Evolutionary conservation across 1,140 invertebrate species (phyloP).

Genomic region (Belonocnema kinseyi): DNA sequence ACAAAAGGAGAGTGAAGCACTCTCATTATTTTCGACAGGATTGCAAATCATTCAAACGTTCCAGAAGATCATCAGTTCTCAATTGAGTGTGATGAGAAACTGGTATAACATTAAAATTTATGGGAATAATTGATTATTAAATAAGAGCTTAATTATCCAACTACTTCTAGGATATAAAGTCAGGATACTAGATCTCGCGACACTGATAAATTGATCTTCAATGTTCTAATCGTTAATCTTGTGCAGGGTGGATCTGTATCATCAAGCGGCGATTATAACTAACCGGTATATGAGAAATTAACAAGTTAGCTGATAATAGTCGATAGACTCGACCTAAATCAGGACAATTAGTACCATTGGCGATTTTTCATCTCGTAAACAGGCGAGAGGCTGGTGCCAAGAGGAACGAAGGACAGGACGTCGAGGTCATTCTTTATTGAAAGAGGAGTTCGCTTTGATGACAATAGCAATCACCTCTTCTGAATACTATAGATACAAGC

Average conservation of each 20-base stretch:
- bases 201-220: background rate
- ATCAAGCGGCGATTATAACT: conserved; percentile 3
- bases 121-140: no score
- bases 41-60: background rate
- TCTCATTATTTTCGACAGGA: conserved; percentile 13
- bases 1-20: background rate
- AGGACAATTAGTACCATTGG: conserved; percentile 47
- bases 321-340: conserved; percentile 35
- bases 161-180: no score
- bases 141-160: no score
- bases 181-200: no score
- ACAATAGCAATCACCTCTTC: conserved; percentile 28
- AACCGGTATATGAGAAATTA: conserved; percentile 4
- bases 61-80: background rate
- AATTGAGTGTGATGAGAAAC: background rate
- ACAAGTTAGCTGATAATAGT: conserved; percentile 18
- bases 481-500: conserved; percentile 24
- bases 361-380: conserved; percentile 10
- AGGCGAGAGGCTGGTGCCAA: background rate
- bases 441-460: conserved; percentile 7
- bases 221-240: background rate
- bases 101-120: no score
- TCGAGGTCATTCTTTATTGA: background rate
- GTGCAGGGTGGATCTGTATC: background rate
- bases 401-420: background rate